Percentiles rank a stretch among this genome's conserved stretches.
Evolutionary conservation across 2,113 vertebrate species (phyloP).

Genomic region (Lophura nycthemera): DNA sequence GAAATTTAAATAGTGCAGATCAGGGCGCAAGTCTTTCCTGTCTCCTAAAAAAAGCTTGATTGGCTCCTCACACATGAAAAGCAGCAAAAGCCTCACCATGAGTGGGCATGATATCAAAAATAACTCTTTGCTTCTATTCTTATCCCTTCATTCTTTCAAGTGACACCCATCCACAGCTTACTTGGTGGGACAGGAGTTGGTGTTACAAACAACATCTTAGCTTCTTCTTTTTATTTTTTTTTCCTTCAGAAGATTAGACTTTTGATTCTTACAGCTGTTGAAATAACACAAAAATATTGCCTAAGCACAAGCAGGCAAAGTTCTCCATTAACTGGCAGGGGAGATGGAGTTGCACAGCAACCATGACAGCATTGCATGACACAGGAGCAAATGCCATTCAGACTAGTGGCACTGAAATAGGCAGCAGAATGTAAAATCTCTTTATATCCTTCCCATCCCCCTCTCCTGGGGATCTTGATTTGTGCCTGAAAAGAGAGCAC

Average conservation of each 20-base stretch:
- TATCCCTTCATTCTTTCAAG: constrained; percentile 16
- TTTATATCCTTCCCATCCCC: not conserved
- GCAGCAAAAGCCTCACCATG: constrained; percentile 3
- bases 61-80: not conserved
- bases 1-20: not conserved
- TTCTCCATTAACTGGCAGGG: constrained; percentile 36
- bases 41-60: not conserved
- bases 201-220: not conserved
- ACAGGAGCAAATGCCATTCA: constrained; percentile 42
- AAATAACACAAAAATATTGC: constrained; percentile 31
- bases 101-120: constrained; percentile 27
- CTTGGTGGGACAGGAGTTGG: not conserved
- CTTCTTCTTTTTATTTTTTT: not conserved
- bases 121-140: constrained; percentile 40
- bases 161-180: constrained; percentile 41
- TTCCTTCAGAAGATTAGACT: not conserved
- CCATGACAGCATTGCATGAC: not conserved
- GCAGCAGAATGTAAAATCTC: constrained; percentile 10
- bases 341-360: constrained; percentile 60
- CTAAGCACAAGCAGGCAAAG: constrained; percentile 1
- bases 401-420: constrained; percentile 3
- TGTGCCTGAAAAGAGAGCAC: not conserved
- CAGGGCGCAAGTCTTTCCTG: rapidly evolving
- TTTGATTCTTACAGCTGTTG: not conserved
- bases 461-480: not conserved